Conservation (phyloP, 2,797 vertebrate genomes). For the Smutsia temminckii region DNA sequence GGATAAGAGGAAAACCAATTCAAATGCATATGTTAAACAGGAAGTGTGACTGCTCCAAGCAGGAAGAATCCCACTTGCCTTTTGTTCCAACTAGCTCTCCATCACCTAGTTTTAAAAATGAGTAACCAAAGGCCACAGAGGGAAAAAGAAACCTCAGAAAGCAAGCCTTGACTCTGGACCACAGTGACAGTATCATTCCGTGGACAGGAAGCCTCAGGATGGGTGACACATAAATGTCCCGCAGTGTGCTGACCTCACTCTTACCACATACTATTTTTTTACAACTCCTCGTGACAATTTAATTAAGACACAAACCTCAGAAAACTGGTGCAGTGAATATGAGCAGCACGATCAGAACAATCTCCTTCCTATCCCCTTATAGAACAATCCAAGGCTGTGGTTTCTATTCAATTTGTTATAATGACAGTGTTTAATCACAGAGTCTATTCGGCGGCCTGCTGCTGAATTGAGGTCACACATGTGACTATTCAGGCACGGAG, state of each 20-base stretch:
- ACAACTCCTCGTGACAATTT: slow-evolving; percentile 84
- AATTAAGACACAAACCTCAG: slow-evolving; percentile 85
- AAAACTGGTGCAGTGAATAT: slow-evolving; percentile 79
- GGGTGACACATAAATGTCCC: slow-evolving; percentile 66
- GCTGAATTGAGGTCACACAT: slow-evolving; percentile 88
- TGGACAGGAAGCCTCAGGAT: slow-evolving; percentile 41
- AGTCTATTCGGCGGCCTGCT: slow-evolving; percentile 77
- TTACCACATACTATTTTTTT: slow-evolving; percentile 74
- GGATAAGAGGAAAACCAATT: slow-evolving; percentile 56
- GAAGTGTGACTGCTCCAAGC: slow-evolving; percentile 63
- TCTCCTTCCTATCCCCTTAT: slow-evolving; percentile 82
- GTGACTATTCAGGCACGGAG: slow-evolving; percentile 85
- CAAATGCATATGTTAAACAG: slow-evolving; percentile 64
- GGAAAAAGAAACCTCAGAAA: slow-evolving; percentile 46
- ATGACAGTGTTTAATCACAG: slow-evolving; percentile 89
- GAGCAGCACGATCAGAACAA: slow-evolving; percentile 84
- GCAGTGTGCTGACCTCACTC: slow-evolving; percentile 62
- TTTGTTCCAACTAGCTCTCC: background rate
- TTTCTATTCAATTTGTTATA: slow-evolving; percentile 89
- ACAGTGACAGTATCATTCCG: slow-evolving; percentile 65
- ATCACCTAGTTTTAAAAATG: background rate
- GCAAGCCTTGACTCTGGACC: slow-evolving; percentile 58
- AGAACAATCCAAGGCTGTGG: slow-evolving; percentile 85
- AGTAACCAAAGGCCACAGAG: background rate
- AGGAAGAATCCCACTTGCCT: background rate